Percentiles rank a stretch among this genome's conserved stretches.
Conservation (phyloP, 2,113 vertebrate genomes). For the Callocephalon fimbriatum region DNA sequence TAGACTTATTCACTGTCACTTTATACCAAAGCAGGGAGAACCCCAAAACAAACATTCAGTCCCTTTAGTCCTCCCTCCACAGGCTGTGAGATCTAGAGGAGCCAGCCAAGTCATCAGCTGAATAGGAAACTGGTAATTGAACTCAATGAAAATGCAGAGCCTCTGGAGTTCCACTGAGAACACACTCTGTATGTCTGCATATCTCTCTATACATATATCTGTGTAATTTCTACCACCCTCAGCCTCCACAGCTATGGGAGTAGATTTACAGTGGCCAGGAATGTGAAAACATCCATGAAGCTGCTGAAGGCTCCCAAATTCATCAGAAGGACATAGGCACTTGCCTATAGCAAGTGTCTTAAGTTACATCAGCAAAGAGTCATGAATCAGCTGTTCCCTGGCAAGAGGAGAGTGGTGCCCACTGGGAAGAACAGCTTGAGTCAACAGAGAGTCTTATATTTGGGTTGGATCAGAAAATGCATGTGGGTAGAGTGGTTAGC, state of each 20-base stretch:
- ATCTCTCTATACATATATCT: background rate
- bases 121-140: background rate
- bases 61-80: background rate
- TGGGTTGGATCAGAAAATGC: background rate
- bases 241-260: background rate
- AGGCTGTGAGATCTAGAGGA: background rate
- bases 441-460: rapidly evolving
- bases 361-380: background rate
- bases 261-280: background rate
- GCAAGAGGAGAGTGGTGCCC: background rate
- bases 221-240: background rate
- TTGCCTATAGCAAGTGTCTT: background rate
- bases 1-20: background rate
- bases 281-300: background rate
- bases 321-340: background rate
- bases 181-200: background rate
- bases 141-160: background rate
- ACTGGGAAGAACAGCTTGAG: background rate
- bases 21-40: background rate
- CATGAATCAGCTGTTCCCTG: background rate
- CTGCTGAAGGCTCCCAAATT: background rate
- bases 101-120: background rate
- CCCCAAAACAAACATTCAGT: background rate
- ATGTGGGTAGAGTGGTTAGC: rapidly evolving
- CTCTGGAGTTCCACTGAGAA: background rate